Evolutionary conservation across 2,113 vertebrate species (phyloP), one percentile per base, ranked within the genome.

Genomic region (Mus spicilegus): DNA sequence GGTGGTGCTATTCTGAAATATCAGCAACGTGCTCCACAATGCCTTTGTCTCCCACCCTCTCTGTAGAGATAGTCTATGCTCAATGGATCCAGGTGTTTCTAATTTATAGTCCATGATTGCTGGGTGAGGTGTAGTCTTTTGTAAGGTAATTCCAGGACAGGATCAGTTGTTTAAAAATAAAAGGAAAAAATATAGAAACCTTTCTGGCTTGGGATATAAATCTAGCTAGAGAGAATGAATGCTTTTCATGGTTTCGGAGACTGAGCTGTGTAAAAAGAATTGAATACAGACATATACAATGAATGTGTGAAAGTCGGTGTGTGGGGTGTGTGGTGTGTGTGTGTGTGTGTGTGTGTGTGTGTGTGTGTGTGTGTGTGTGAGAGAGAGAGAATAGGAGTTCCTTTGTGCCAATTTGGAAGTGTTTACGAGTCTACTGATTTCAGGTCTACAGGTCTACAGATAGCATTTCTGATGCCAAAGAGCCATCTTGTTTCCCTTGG

Each of bases 401-500:
- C 39, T 39, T 72, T 84, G 36, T 93, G 73, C 63, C 56, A 84
- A 13, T 33, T 12, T 72, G 92, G 93, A 87, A 67, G 51, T 70
- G n/a, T 49, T 73, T 88, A 85, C 56, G 39, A 49, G 88, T 94
- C 19, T 24, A 58, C 94, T 93, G 33, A 39, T 51, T 84, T 65
- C 89, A 92, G 49, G 13, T 93, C 58, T 88, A 61, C 28, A 93
- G 86, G 13, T 95, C 46, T 90, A 54, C 36, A 93, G 86, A 89
- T 20, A 75, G 91, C 56, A 82, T 95, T 95, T 95, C 56, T 95
- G 73, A 69, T 93, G 87, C 93, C 82, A 56, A 70, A 93, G 73
- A 76, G 81, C 88, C 42, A 84, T 92, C 90, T 97, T 95, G 94
- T 97, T 96, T 97, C 93, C 95, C 96, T 69, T 95, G 96, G 94